Evolutionary conservation across 2,113 vertebrate genomes (phyloP).

Genomic region (Osmerus mordax): DNA sequence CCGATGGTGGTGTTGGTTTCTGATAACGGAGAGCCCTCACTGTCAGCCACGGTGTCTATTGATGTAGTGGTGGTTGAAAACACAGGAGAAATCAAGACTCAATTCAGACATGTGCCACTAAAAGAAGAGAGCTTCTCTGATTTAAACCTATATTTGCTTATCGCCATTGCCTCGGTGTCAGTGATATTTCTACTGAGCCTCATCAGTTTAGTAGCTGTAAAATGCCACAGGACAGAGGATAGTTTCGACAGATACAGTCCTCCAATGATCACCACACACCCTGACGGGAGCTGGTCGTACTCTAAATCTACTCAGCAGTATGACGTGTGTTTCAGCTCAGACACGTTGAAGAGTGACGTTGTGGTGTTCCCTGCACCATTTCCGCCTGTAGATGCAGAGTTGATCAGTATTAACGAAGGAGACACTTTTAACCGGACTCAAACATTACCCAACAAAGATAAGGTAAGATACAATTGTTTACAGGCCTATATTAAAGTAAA

Average conservation of each 20-base stretch:
- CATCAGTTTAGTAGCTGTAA: constrained; percentile 46
- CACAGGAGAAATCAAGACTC: constrained; percentile 23
- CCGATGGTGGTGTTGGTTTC: constrained; percentile 52
- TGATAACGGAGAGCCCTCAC: constrained; percentile 48
- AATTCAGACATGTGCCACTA: constrained; percentile 22
- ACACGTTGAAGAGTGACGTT: constrained; percentile 65
- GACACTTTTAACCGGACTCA: constrained; percentile 61
- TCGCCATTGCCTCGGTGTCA: constrained; percentile 39
- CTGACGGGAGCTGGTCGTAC: constrained; percentile 70
- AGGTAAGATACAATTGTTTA: constrained; percentile 12
- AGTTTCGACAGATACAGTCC: constrained; percentile 57
- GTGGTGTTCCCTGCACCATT: constrained; percentile 55
- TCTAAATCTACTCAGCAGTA: constrained; percentile 68
- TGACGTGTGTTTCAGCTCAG: constrained; percentile 69
- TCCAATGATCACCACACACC: constrained; percentile 65
- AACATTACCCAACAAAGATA: constrained; percentile 55
- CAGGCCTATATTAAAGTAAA: too few relatives aligned
- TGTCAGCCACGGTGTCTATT: constrained; percentile 46
- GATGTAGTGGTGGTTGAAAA: constrained; percentile 47
- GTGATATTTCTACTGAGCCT: constrained; percentile 44
- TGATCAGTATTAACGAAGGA: constrained; percentile 65
- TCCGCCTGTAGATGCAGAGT: constrained; percentile 59
- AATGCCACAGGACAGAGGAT: constrained; percentile 52
- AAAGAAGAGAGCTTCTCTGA: constrained; percentile 39
- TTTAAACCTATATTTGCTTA: constrained; percentile 44